A percentile compares a stretch with the other conserved stretches of the same genome.
These are phyloP conservation scores for Mesorhabditis belari DNA, from an alignment of 2,888 invertebrate species.

Conservation along the genomic window DNA sequence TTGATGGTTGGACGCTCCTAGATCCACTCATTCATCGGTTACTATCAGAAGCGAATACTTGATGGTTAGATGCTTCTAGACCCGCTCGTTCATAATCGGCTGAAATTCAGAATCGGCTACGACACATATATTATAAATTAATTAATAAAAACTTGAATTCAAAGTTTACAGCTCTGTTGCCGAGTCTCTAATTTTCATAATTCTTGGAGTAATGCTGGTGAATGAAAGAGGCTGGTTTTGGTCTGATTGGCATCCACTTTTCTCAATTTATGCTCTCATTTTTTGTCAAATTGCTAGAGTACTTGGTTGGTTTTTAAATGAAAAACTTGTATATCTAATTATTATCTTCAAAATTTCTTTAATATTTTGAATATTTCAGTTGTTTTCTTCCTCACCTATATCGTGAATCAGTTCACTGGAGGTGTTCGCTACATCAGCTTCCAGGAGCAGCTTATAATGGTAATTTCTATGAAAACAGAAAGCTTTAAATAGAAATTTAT, in stretches of 20 bases:
- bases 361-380: too few relatives aligned
- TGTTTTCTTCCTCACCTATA: conserved; percentile 56
- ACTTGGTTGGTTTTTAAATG: conserved; percentile 16
- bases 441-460: conserved; percentile 61
- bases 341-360: neutral
- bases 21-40: too few relatives aligned
- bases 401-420: conserved; percentile 57
- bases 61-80: too few relatives aligned
- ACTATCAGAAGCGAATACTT: too few relatives aligned
- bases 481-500: neutral
- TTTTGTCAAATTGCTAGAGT: conserved; percentile 41
- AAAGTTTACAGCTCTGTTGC: conserved; percentile 57
- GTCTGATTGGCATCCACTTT: conserved; percentile 42
- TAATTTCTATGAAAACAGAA: too few relatives aligned
- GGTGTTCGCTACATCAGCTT: conserved; percentile 56
- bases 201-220: conserved; percentile 60
- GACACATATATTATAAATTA: too few relatives aligned
- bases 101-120: too few relatives aligned
- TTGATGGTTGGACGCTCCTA: neutral
- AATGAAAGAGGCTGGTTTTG: conserved; percentile 49
- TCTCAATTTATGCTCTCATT: conserved; percentile 37
- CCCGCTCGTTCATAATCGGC: too few relatives aligned
- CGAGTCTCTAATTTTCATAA: conserved; percentile 62
- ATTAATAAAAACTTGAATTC: too few relatives aligned
- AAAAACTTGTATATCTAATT: neutral